A percentile compares a stretch with the other conserved stretches of the same genome.
Evolutionary conservation across 2,888 invertebrate genomes (phyloP).

Genomic region (Empis stercorea): DNA sequence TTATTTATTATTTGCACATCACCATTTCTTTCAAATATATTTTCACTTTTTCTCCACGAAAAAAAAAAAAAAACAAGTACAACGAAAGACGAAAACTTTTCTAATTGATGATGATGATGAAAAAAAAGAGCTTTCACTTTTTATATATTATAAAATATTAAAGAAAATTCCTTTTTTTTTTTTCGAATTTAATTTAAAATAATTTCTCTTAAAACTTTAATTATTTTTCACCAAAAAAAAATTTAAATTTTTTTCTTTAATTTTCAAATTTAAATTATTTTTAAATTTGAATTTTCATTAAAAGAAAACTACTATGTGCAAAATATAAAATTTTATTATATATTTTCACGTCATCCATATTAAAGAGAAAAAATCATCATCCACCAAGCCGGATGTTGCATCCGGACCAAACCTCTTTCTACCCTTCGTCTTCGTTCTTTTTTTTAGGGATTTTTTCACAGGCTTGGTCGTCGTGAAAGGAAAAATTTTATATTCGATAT

Average conservation of each 20-base stretch:
- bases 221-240: no score
- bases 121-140: neutral
- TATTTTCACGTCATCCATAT: neutral
- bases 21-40: neutral
- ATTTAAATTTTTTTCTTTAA: neutral
- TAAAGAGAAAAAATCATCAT: neutral
- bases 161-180: neutral
- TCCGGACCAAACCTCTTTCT: neutral
- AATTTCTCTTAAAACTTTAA: neutral
- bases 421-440: conserved; percentile 1
- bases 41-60: no score
- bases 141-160: neutral
- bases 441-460: neutral
- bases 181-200: neutral
- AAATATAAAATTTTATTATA: neutral
- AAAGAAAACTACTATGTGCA: no score
- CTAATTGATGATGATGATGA: no score
- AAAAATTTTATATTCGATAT: no score
- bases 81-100: no score
- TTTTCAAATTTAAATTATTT: neutral
- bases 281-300: neutral
- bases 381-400: conserved; percentile 2
- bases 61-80: no score
- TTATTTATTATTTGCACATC: no score
- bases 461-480: neutral